Conservation (phyloP, 1,140 invertebrate species). For the Mizuhopecten yessoensis region DNA sequence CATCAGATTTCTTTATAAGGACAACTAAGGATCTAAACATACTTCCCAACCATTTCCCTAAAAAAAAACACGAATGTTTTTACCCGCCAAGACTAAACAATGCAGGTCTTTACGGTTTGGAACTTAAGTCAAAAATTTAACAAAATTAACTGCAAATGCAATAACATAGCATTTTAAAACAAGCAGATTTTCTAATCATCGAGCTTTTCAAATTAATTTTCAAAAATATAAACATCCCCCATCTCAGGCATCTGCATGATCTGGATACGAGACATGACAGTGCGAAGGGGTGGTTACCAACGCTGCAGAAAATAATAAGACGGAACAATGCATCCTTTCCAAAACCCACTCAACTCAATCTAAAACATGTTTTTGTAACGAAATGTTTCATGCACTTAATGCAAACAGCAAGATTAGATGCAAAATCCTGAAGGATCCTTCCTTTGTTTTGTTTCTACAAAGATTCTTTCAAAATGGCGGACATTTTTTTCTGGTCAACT, state of each 20-base stretch:
- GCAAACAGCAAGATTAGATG: neutral
- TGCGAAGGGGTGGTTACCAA: neutral
- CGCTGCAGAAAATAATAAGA: conserved; percentile 9
- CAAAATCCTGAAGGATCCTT: neutral
- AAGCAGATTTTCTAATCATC: neutral
- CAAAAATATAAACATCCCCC: neutral
- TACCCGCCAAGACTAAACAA: conserved; percentile 3
- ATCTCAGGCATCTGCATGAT: too few species aligned
- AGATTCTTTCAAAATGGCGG: neutral
- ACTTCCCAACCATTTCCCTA: neutral
- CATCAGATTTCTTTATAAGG: neutral
- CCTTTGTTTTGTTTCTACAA: conserved; percentile 26
- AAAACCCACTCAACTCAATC: neutral
- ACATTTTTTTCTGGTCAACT: conserved; percentile 36
- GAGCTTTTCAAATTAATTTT: neutral
- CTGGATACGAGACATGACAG: too few species aligned
- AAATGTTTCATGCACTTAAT: conserved; percentile 5
- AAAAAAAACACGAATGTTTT: neutral
- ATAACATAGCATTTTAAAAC: neutral
- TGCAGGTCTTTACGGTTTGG: neutral
- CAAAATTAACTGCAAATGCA: too few species aligned
- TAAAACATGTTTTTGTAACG: neutral
- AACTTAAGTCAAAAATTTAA: neutral
- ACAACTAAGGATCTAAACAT: neutral
- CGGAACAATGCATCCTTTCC: neutral